Percentiles rank a stretch among this genome's conserved stretches.
These are phyloP conservation scores for Caranx melampygus DNA, from an alignment of 2,113 vertebrate species.

Conservation along the genomic window DNA sequence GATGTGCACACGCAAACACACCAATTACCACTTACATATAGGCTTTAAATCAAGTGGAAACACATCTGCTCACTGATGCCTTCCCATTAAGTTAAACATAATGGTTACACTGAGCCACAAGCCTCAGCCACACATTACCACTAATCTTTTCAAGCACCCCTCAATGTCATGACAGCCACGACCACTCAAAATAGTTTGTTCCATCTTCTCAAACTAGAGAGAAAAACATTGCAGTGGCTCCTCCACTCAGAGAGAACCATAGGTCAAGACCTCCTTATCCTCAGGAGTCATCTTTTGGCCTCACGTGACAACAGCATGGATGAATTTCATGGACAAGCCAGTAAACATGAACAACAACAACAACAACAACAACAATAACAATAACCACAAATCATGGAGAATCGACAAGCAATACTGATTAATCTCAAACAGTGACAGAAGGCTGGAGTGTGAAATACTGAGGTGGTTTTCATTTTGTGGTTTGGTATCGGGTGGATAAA, in stretches of 20 bases:
- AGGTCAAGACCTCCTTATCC: conserved; percentile 12
- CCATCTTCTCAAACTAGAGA: conserved; percentile 36
- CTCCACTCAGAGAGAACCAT: conserved; percentile 40
- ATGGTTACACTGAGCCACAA: conserved; percentile 51
- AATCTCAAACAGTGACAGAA: neutral
- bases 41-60: conserved; percentile 2
- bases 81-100: conserved; percentile 35
- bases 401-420: neutral
- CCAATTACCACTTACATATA: neutral
- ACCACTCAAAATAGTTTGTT: conserved; percentile 48
- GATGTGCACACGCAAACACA: neutral
- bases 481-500: conserved; percentile 4
- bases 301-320: neutral
- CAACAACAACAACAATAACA: neutral
- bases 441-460: neutral
- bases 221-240: conserved; percentile 33
- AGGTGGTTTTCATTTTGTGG: neutral
- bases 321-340: neutral
- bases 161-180: conserved; percentile 47
- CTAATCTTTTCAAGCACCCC: conserved; percentile 36
- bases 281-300: neutral
- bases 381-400: neutral
- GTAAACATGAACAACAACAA: neutral
- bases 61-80: conserved; percentile 5
- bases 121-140: conserved; percentile 36